phyloP scores from a whole-genome alignment of 1,140 invertebrate genomes.

The Sipha flava region DNA sequence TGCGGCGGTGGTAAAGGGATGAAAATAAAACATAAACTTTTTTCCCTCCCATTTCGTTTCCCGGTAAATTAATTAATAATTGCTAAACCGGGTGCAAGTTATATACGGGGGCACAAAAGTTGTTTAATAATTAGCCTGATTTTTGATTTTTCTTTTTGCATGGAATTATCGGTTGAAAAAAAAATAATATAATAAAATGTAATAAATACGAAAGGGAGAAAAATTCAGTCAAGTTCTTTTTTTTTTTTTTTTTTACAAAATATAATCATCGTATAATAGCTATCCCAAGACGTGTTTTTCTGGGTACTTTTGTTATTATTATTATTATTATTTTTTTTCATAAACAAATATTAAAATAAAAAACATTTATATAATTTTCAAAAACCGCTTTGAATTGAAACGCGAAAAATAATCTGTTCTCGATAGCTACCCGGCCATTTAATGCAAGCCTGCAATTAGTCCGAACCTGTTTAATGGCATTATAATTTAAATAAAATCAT shows the following conservation, averaged over 20 bases:
- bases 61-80: constrained; percentile 26
- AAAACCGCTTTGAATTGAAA: no score
- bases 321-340: no score
- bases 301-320: no score
- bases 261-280: background rate
- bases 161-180: background rate
- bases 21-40: constrained; percentile 11
- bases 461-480: no score
- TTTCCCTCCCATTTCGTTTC: background rate
- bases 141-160: constrained; percentile 1
- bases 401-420: no score
- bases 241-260: background rate
- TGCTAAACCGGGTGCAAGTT: constrained; percentile 2
- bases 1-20: background rate
- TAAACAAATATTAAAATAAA: background rate
- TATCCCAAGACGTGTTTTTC: background rate
- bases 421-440: no score
- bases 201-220: background rate
- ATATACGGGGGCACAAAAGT: background rate
- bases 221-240: background rate
- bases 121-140: constrained; percentile 3
- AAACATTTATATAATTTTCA: no score
- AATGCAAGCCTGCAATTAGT: no score
- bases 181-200: background rate
- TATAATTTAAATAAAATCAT: no score